Percentiles rank a stretch among this genome's conserved stretches.
Evolutionary conservation across 30 jellyfish, hydroid and myxozoan genomes (phyloP).

Genomic region (Turritopsis dohrnii): DNA sequence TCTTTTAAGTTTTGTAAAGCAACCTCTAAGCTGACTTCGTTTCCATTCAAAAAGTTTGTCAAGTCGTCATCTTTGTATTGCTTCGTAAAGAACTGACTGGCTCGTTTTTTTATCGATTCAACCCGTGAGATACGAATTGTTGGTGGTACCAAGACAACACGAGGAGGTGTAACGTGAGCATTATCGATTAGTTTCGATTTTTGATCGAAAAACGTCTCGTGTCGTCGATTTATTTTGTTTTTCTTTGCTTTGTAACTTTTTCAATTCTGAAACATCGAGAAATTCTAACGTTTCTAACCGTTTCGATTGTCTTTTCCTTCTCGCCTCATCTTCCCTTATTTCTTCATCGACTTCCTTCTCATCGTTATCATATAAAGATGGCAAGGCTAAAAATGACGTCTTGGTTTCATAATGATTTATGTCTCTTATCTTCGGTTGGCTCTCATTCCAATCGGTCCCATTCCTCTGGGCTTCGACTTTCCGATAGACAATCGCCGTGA

Average conservation of each 20-base stretch:
- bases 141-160: not conserved
- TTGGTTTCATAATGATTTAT: not conserved
- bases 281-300: conserved; percentile 2
- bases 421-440: not conserved
- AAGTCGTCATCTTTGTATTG: not conserved
- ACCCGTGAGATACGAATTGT: not conserved
- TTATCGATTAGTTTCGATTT: not conserved
- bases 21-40: not conserved
- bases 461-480: not conserved
- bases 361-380: not conserved
- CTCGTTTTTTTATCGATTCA: not conserved
- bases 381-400: not conserved
- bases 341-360: not conserved
- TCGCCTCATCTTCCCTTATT: not conserved
- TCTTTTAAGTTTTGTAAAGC: not conserved
- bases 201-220: not conserved
- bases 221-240: not conserved
- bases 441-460: not conserved
- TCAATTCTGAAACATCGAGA: not conserved
- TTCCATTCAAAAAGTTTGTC: not conserved
- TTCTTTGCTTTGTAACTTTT: not conserved
- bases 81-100: not conserved
- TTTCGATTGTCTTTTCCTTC: not conserved
- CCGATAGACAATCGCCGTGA: not conserved
- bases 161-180: not conserved